phyloP scores from a whole-genome alignment of 2,797 vertebrate genomes.

The Acanthis flammea region DNA sequence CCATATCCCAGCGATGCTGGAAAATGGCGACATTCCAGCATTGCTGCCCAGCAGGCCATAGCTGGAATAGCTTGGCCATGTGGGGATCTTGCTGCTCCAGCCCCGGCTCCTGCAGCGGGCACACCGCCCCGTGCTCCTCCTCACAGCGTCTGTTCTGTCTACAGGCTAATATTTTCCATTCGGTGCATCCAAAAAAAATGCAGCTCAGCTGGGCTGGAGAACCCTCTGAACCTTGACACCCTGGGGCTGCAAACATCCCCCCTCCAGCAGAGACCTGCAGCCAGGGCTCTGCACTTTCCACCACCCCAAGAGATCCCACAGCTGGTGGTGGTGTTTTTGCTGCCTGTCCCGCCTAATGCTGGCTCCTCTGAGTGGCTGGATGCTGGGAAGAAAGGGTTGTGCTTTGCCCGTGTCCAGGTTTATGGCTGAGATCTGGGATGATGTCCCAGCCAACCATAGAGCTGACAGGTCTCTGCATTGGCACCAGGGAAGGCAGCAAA shows the following conservation, averaged over 20 bases:
- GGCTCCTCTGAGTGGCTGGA: neutral
- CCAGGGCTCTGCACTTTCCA: neutral
- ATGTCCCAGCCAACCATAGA: rapidly evolving
- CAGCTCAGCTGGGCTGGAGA: neutral
- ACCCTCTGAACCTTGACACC: neutral
- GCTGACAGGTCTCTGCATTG: rapidly evolving
- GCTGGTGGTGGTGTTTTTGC: neutral
- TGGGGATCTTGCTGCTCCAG: neutral
- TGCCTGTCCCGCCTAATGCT: rapidly evolving
- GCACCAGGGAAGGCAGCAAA: neutral
- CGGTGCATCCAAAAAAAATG: neutral
- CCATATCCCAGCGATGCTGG: neutral
- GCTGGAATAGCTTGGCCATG: neutral
- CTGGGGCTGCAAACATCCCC: rapidly evolving
- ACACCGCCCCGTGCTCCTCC: neutral
- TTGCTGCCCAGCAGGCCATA: neutral
- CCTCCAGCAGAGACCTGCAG: neutral
- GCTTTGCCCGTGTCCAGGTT: neutral
- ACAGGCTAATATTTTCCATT: slow-evolving; percentile 56
- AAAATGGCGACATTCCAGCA: neutral
- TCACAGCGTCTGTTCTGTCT: neutral
- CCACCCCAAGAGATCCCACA: neutral
- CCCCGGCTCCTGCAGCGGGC: neutral
- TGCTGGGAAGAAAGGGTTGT: neutral
- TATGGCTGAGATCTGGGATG: neutral